Conservation (phyloP, 2,888 invertebrate genomes). For the Phrixothrix hirtus region DNA sequence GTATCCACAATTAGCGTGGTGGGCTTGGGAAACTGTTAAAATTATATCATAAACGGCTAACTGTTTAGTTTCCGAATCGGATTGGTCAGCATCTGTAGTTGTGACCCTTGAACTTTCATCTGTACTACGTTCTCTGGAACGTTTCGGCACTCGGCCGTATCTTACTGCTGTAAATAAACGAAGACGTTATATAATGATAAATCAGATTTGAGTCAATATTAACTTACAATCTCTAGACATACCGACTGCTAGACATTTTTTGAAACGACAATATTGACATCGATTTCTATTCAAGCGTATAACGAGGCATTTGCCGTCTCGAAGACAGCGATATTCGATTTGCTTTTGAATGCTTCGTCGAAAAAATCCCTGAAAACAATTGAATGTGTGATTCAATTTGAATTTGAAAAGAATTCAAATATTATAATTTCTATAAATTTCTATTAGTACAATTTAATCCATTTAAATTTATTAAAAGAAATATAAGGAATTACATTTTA, state of each 20-base stretch:
- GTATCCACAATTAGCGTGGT: constrained; percentile 85
- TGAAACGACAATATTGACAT: constrained; percentile 95
- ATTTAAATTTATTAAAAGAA: too few relatives aligned
- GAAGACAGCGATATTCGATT: constrained; percentile 91
- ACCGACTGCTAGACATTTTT: constrained; percentile 94
- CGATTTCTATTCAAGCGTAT: constrained; percentile 92
- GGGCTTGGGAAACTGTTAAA: constrained; percentile 79
- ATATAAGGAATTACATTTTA: too few relatives aligned
- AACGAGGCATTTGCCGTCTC: constrained; percentile 93
- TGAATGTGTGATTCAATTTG: too few relatives aligned
- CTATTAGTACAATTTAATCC: too few relatives aligned
- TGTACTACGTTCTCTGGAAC: constrained; percentile 78
- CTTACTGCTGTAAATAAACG: constrained; percentile 74
- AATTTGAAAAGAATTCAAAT: too few relatives aligned
- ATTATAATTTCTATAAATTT: too few relatives aligned
- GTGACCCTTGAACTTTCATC: constrained; percentile 58
- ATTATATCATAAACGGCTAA: constrained; percentile 79
- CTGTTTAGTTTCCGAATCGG: constrained; percentile 58
- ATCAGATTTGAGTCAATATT: background rate
- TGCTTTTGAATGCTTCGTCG: constrained; percentile 95
- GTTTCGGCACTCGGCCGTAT: constrained; percentile 95
- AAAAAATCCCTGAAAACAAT: constrained; percentile 81
- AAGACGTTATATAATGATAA: constrained; percentile 21
- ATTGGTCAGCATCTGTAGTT: constrained; percentile 54
- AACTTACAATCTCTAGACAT: constrained; percentile 97